A percentile compares a stretch with the other conserved stretches of the same genome.
These are phyloP conservation scores for Festucalex cinctus DNA, from an alignment of 2,113 vertebrate genomes.

Conservation along the genomic window DNA sequence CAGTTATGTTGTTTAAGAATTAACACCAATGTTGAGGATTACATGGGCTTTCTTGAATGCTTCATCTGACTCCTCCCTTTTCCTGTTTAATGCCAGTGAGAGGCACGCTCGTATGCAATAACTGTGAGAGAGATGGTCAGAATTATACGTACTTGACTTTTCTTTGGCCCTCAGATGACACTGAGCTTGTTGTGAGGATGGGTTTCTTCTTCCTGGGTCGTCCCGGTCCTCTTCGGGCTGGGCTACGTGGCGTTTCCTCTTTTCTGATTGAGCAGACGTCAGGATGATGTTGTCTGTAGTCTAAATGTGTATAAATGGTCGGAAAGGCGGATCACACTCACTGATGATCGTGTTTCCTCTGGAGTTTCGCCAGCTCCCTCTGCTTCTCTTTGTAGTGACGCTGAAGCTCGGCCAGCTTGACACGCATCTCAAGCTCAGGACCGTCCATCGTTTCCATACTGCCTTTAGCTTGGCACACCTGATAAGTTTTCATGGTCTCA, in stretches of 20 bases:
- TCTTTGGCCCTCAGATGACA: constrained; percentile 71
- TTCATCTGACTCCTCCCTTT: constrained; percentile 7
- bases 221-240: constrained; percentile 86
- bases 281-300: not conserved
- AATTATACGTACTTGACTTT: constrained; percentile 85
- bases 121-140: not conserved
- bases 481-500: constrained; percentile 14
- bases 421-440: constrained; percentile 87
- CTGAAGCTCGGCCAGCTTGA: constrained; percentile 89
- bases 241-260: constrained; percentile 90
- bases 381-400: constrained; percentile 94
- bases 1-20: constrained; percentile 29
- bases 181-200: constrained; percentile 58
- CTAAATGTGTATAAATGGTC: not conserved
- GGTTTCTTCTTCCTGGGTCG: constrained; percentile 88
- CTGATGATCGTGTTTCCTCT: constrained; percentile 86
- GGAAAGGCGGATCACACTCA: constrained; percentile 51
- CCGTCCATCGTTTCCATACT: constrained; percentile 88
- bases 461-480: constrained; percentile 90
- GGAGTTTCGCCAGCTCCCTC: constrained; percentile 88
- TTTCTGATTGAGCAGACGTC: constrained; percentile 71
- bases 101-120: not conserved
- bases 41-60: constrained; percentile 43
- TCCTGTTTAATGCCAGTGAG: not conserved
- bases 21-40: constrained; percentile 27